A percentile compares a stretch with the other conserved stretches of the same genome.
Conservation (phyloP, 2,888 invertebrate species). For the Chalcosyrphus nemorum region DNA sequence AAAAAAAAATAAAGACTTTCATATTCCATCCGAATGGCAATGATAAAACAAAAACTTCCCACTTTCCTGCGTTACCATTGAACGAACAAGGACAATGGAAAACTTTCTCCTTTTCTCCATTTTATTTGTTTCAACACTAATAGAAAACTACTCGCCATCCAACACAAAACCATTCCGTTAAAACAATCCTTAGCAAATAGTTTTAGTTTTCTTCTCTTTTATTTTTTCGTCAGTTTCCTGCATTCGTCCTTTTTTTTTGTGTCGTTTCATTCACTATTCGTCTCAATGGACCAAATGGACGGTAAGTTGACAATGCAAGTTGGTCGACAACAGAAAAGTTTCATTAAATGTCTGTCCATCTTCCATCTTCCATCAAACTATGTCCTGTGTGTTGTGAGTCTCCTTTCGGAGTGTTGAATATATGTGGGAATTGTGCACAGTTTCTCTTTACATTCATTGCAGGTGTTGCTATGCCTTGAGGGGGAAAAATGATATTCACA, state of each 20-base stretch:
- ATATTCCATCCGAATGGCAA: conserved; percentile 9
- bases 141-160: background rate
- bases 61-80: conserved; percentile 6
- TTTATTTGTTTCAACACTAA: conserved; percentile 32
- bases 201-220: background rate
- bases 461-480: too few species aligned
- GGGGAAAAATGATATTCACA: too few species aligned
- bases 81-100: conserved; percentile 33
- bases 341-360: conserved; percentile 41
- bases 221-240: conserved; percentile 16
- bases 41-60: conserved; percentile 11
- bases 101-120: conserved; percentile 17
- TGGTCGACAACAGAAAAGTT: conserved; percentile 17
- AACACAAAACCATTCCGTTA: background rate
- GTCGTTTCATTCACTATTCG: background rate
- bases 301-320: conserved; percentile 55
- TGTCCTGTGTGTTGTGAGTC: background rate
- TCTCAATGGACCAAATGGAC: conserved; percentile 45
- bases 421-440: background rate
- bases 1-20: background rate
- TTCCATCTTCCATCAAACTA: conserved; percentile 48
- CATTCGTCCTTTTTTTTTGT: conserved; percentile 11
- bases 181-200: conserved; percentile 35
- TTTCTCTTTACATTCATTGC: background rate
- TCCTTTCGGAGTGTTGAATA: background rate